Evolutionary conservation across 2,888 invertebrate species (phyloP).

Genomic region (Xanthorhoe designata): DNA sequence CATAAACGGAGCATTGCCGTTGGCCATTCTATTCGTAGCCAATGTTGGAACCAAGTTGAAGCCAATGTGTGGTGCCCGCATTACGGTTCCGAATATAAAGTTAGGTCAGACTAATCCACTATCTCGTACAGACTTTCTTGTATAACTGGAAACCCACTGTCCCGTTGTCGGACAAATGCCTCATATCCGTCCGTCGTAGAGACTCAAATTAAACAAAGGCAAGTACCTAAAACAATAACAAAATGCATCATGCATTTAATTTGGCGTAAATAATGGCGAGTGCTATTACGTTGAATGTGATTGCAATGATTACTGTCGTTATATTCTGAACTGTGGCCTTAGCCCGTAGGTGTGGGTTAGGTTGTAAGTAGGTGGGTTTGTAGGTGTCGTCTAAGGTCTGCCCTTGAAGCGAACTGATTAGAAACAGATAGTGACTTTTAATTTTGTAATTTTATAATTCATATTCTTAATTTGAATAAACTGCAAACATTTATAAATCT

Average conservation of each 20-base stretch:
- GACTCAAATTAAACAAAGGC: constrained; percentile 6
- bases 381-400: constrained; percentile 19
- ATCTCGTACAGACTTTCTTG: too few relatives aligned
- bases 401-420: constrained; percentile 10
- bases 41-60: too few relatives aligned
- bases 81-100: too few relatives aligned
- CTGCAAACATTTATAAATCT: too few relatives aligned
- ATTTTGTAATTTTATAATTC: neutral
- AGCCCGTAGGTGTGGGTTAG: constrained; percentile 7
- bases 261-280: constrained; percentile 56
- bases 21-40: too few relatives aligned
- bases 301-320: constrained; percentile 29
- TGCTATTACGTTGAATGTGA: constrained; percentile 20
- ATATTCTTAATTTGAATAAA: too few relatives aligned
- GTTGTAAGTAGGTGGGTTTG: constrained; percentile 19
- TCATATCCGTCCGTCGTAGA: neutral
- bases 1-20: too few relatives aligned
- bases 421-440: neutral
- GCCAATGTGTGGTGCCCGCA: too few relatives aligned
- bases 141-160: too few relatives aligned
- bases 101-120: too few relatives aligned
- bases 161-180: neutral
- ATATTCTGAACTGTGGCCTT: constrained; percentile 24
- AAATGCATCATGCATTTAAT: constrained; percentile 35
- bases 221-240: constrained; percentile 37